phyloP scores from a whole-genome alignment of 2,113 vertebrate genomes.

The Chaetorhynchus papuensis region DNA sequence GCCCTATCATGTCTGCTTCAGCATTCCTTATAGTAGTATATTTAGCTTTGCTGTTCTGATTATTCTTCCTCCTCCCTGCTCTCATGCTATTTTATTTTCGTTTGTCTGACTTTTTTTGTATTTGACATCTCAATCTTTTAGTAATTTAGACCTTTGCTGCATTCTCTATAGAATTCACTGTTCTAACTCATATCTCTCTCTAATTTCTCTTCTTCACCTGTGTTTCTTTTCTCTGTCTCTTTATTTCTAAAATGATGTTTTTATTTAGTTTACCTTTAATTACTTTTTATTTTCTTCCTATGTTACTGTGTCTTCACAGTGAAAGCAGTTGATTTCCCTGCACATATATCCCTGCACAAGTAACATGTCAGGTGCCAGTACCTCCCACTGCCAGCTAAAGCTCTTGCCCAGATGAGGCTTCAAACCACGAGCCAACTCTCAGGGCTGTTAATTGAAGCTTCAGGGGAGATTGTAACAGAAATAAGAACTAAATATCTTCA shows the following conservation, averaged over 20 bases:
- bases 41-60: neutral
- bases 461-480: neutral
- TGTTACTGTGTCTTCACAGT: neutral
- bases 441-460: neutral
- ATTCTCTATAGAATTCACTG: neutral
- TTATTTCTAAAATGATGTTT: neutral
- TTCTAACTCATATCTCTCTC: neutral
- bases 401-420: neutral
- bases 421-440: neutral
- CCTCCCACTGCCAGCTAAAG: neutral
- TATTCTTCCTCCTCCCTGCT: fast-evolving
- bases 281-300: neutral
- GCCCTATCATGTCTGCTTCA: neutral
- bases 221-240: neutral
- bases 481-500: neutral
- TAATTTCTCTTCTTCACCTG: neutral
- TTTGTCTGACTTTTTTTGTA: neutral
- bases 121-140: neutral
- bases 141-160: neutral
- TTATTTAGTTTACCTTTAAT: neutral
- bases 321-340: neutral
- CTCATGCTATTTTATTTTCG: neutral
- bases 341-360: neutral
- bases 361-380: neutral
- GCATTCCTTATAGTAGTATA: neutral